Base-by-base conservation (phyloP, 2,888 invertebrate genomes). In the Blera fallax region DNA sequence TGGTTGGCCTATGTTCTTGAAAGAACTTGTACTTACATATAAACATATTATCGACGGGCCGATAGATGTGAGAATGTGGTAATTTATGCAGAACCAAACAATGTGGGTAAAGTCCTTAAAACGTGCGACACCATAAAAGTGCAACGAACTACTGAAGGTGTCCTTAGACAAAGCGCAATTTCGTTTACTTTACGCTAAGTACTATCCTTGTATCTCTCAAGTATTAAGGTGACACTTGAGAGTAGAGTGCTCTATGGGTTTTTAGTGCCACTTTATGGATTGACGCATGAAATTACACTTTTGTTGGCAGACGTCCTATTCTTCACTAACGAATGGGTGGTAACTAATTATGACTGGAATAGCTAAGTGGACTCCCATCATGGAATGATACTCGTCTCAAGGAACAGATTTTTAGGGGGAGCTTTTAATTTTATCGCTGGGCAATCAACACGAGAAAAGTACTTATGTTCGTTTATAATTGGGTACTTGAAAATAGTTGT, bases 241-340 rank as follows among this genome's bases (percentile, higher is more conserved):
- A 34, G 52, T 32, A 29, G 69, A 52, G 40, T 40, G 40, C 37
- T 56, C 21, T 8, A 62, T 21, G 56, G 50, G 29, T 18, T 65
- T 72, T 58, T 58, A 72, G 45, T 50, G 48, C 14, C 29, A 58
- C 65, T 40, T 72, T 58, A 73, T 65, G 65, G 64, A 58, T 72
- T 65, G 72, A 58, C 58, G 64, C 50, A 48, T 43, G 40, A 37
- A 40, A 72, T 65, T 58, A 54, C 27, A 29, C 34, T 48, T 37
- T 62, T 78, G 34, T 58, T 60, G 45, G 34, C 18, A n/a, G 34
- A 48, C 37, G 14, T 18, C 1, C 34, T 45, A 27, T 5, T 14
- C 14, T 14, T 54, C 8, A 7, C 29, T 14, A 6, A 27, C 24
- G 27, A 11, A 52, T 3, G 2, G 3, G 21, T 21, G 3, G 21